Conservation (phyloP, 2,797 vertebrate genomes). For the Scomberomorus guttatus region DNA sequence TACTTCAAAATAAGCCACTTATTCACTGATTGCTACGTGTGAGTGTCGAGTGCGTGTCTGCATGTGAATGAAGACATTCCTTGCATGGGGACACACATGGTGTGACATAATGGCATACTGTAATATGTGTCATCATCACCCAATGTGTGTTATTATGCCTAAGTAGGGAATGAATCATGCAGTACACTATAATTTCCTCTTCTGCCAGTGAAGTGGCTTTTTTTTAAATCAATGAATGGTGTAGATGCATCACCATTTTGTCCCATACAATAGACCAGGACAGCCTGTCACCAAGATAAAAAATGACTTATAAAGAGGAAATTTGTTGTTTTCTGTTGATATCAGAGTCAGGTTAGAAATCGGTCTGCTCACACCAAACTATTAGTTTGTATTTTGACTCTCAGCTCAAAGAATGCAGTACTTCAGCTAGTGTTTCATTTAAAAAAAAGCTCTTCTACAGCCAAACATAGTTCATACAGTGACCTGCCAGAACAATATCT, state of each 20-base stretch:
- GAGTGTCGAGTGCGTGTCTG: constrained; percentile 5
- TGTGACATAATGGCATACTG: constrained; percentile 54
- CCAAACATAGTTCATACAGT: constrained; percentile 2
- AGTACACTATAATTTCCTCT: constrained; percentile 58
- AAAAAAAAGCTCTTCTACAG: background rate
- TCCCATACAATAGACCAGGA: constrained; percentile 4
- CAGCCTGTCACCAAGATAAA: constrained; percentile 1
- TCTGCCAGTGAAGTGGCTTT: constrained; percentile 24
- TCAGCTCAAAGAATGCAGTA: background rate
- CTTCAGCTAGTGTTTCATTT: background rate
- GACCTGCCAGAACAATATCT: constrained; percentile 29
- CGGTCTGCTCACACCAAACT: constrained; percentile 17
- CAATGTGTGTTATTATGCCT: constrained; percentile 44
- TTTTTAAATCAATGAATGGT: constrained; percentile 46
- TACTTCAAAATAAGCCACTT: constrained; percentile 10
- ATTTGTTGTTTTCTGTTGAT: constrained; percentile 21
- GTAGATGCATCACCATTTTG: constrained; percentile 10
- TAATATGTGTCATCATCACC: constrained; percentile 58
- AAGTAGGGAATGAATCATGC: constrained; percentile 64
- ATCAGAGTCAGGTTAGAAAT: constrained; percentile 20
- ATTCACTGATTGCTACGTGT: constrained; percentile 11
- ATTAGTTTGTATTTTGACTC: constrained; percentile 15
- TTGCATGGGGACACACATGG: constrained; percentile 35
- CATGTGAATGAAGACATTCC: constrained; percentile 13
- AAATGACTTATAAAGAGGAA: constrained; percentile 16